phyloP scores from a whole-genome alignment of 2,888 invertebrate species.

The Napeogenes sylphis region DNA sequence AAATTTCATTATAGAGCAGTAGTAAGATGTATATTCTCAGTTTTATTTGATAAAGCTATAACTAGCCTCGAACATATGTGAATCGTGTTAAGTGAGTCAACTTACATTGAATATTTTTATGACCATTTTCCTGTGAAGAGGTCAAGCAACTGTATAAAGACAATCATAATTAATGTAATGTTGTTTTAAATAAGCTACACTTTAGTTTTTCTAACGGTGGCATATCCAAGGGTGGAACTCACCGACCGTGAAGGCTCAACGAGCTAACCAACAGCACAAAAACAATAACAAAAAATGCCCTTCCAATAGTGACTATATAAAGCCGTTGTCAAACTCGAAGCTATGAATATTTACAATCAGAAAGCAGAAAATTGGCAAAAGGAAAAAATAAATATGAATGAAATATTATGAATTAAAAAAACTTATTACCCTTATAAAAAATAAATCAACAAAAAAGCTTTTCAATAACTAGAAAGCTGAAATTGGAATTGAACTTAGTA shows the following conservation, averaged over 20 bases:
- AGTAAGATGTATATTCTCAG: too few relatives aligned
- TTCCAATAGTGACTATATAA: conserved; percentile 25
- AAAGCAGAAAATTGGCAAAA: conserved; percentile 7
- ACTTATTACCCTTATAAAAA: too few relatives aligned
- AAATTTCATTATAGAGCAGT: too few relatives aligned
- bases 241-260: conserved; percentile 53
- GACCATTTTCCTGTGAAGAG: conserved; percentile 17
- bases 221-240: conserved; percentile 51
- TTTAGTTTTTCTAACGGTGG: conserved; percentile 46
- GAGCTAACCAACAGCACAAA: conserved; percentile 29
- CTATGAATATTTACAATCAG: conserved; percentile 6
- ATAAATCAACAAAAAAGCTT: neutral
- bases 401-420: neutral
- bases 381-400: neutral
- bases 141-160: conserved; percentile 6
- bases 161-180: neutral
- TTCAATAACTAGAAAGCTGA: too few relatives aligned
- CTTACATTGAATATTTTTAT: neutral
- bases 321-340: conserved; percentile 7
- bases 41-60: conserved; percentile 5
- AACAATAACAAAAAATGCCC: conserved; percentile 30
- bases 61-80: neutral
- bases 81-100: neutral
- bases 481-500: too few relatives aligned
- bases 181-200: neutral